These are phyloP conservation scores for Cephalopholis sonnerati DNA, from an alignment of 2,113 vertebrate genomes.

Conservation along the genomic window DNA sequence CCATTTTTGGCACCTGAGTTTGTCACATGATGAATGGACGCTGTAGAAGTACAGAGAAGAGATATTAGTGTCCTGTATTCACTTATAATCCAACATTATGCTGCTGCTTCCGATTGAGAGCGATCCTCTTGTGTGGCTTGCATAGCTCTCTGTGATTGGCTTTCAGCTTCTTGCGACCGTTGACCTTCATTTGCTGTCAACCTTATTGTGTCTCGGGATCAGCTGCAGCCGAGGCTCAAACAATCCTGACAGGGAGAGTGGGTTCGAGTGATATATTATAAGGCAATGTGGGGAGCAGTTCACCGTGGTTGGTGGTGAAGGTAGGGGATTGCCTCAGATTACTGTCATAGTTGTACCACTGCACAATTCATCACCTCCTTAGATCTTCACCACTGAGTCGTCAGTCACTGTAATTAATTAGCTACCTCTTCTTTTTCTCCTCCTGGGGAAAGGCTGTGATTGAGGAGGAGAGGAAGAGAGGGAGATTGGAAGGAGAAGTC, in stretches of 20 bases:
- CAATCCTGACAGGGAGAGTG: neutral
- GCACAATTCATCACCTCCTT: conserved; percentile 67
- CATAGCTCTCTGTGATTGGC: conserved; percentile 8
- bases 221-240: conserved; percentile 22
- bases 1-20: conserved; percentile 37
- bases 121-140: neutral
- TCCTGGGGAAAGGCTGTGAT: conserved; percentile 30
- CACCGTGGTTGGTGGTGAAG: conserved; percentile 40
- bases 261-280: conserved; percentile 33
- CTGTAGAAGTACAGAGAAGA: conserved; percentile 4
- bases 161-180: neutral
- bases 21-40: conserved; percentile 45
- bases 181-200: conserved; percentile 19
- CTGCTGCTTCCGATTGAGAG: conserved; percentile 1
- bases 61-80: conserved; percentile 10
- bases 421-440: conserved; percentile 44
- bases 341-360: conserved; percentile 61
- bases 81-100: conserved; percentile 19
- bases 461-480: conserved; percentile 37
- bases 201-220: conserved; percentile 9
- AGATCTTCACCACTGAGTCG: conserved; percentile 56
- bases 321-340: conserved; percentile 60
- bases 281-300: conserved; percentile 30
- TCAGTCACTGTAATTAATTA: conserved; percentile 77
- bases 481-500: conserved; percentile 20